These are phyloP conservation scores for Saimiri boliviensis DNA, from an alignment of 2,113 vertebrate species.

Conservation along the genomic window DNA sequence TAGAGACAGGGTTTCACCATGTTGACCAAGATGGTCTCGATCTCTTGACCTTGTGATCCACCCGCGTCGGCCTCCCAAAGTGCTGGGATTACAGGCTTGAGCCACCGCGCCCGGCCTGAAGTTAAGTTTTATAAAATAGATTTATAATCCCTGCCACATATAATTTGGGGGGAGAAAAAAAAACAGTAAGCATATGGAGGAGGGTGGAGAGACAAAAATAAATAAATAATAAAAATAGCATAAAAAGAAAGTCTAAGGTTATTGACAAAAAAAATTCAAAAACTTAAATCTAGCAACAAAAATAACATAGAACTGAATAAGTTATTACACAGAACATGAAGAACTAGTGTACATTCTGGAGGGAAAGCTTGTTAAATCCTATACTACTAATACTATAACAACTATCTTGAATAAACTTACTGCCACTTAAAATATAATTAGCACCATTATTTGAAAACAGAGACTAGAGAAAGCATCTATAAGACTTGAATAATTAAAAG, in stretches of 20 bases:
- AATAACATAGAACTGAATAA: background rate
- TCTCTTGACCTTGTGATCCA: too few species aligned
- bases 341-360: background rate
- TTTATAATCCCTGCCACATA: background rate
- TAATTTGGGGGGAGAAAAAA: background rate
- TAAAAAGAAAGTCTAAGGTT: background rate
- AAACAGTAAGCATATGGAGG: background rate
- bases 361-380: background rate
- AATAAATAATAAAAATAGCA: background rate
- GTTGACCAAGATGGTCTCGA: too few species aligned
- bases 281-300: background rate
- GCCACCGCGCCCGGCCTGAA: too few species aligned
- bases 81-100: too few species aligned
- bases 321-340: background rate
- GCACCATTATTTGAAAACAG: background rate
- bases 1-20: too few species aligned
- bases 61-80: too few species aligned
- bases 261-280: background rate
- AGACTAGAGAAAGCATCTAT: background rate
- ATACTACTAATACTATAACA: background rate
- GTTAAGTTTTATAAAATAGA: too few species aligned
- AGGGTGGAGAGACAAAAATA: too few species aligned
- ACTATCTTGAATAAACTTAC: background rate
- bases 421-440: background rate
- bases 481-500: background rate